A percentile compares a stretch with the other conserved stretches of the same genome.
Evolutionary conservation across 2,888 invertebrate species (phyloP).

Genomic region (Leptinotarsa haldemani): DNA sequence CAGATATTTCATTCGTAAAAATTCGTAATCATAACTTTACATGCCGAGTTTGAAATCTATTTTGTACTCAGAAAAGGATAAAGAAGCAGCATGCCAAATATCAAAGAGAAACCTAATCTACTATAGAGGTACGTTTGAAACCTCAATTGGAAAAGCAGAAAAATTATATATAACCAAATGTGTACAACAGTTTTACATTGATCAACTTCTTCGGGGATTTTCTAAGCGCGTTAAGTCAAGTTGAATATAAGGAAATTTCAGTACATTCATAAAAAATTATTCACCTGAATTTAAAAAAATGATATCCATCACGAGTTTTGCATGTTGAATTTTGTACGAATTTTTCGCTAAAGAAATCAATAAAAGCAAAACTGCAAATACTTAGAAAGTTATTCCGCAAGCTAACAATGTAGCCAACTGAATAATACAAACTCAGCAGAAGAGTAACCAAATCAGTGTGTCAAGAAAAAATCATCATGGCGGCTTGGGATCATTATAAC

Average conservation of each 20-base stretch:
- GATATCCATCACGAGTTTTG: too few relatives aligned
- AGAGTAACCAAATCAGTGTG: background rate
- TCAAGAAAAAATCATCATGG: background rate
- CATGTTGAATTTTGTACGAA: background rate
- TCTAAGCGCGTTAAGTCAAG: background rate
- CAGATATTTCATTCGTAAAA: too few relatives aligned
- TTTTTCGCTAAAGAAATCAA: background rate
- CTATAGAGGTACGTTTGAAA: background rate
- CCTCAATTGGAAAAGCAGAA: background rate
- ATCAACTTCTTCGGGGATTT: background rate
- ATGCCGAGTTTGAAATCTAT: constrained; percentile 2
- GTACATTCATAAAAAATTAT: too few relatives aligned
- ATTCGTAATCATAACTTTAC: background rate
- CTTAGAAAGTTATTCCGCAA: background rate
- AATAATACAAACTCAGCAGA: background rate
- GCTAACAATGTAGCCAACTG: constrained; percentile 6
- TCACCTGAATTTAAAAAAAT: too few relatives aligned
- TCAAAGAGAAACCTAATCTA: constrained; percentile 2
- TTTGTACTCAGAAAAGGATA: constrained; percentile 1
- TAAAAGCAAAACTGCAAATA: constrained; percentile 2
- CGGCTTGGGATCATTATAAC: background rate
- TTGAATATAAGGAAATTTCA: background rate
- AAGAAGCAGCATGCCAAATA: constrained; percentile 16
- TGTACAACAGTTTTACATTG: background rate
- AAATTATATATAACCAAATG: background rate